phyloP scores from a whole-genome alignment of 2,113 vertebrate species.

The Pseudolaguvia tuberculata region DNA sequence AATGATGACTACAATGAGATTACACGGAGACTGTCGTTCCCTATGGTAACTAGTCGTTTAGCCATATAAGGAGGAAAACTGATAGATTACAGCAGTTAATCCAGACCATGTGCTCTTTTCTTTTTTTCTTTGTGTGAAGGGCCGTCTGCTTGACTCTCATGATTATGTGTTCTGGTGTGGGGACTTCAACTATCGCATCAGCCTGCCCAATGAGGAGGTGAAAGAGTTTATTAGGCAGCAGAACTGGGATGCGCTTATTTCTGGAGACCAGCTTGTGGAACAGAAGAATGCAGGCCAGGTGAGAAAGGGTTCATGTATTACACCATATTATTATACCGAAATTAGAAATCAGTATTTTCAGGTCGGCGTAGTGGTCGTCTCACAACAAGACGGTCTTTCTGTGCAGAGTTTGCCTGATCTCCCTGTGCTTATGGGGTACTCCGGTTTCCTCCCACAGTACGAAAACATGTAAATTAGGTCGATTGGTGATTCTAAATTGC shows the following conservation, averaged over 20 bases:
- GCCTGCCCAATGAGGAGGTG: slow-evolving; percentile 91
- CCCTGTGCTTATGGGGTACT: too few species aligned
- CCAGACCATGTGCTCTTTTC: background rate
- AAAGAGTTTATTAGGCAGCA: slow-evolving; percentile 91
- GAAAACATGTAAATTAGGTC: too few species aligned
- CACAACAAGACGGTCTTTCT: too few species aligned
- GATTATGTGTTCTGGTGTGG: slow-evolving; percentile 99
- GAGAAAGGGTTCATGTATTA: slow-evolving; percentile 7
- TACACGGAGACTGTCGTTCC: slow-evolving; percentile 87
- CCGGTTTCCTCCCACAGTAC: too few species aligned
- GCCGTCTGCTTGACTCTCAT: slow-evolving; percentile 91
- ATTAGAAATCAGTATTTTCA: too few species aligned
- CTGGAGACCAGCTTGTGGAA: slow-evolving; percentile 89
- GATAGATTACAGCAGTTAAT: background rate
- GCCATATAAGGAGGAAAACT: background rate
- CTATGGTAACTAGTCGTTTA: slow-evolving; percentile 76
- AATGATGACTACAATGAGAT: slow-evolving; percentile 96
- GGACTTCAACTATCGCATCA: slow-evolving; percentile 98
- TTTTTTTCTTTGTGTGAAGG: slow-evolving; percentile 61
- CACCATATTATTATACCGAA: background rate
- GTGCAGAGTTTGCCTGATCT: too few species aligned
- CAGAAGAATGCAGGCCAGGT: slow-evolving; percentile 91
- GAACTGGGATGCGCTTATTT: slow-evolving; percentile 87
- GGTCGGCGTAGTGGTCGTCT: too few species aligned
- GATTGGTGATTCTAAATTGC: too few species aligned